These are phyloP conservation scores for Chelidonichthys spinosus DNA, from an alignment of 2,797 vertebrate genomes.

Conservation along the genomic window DNA sequence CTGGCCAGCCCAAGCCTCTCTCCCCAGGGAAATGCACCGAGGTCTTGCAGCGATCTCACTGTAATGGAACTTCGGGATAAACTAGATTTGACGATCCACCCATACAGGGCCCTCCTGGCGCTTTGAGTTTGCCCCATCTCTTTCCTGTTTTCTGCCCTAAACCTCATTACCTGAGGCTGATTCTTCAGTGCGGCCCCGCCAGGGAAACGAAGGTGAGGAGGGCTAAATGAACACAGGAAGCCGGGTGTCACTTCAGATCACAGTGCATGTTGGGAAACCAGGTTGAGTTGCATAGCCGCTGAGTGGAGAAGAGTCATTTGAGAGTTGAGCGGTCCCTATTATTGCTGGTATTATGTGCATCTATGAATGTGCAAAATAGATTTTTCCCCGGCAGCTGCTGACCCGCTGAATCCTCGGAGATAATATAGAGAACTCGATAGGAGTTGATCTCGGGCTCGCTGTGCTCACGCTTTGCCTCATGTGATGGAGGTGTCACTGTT, in stretches of 20 bases:
- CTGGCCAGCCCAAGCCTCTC: slow-evolving; percentile 4
- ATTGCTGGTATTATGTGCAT: background rate
- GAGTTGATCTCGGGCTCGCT: background rate
- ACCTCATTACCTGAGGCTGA: slow-evolving; percentile 65
- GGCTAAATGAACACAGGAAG: slow-evolving; percentile 58
- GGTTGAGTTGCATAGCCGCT: slow-evolving; percentile 29
- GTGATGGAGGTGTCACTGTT: slow-evolving; percentile 41
- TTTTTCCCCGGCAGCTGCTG: background rate
- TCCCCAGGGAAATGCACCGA: slow-evolving; percentile 61
- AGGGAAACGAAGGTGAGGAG: slow-evolving; percentile 24
- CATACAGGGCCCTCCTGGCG: slow-evolving; percentile 20
- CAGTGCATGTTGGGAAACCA: slow-evolving; percentile 7
- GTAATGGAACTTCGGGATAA: slow-evolving; percentile 75
- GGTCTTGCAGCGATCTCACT: slow-evolving; percentile 60
- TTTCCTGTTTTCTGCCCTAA: slow-evolving; percentile 31
- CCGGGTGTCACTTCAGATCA: slow-evolving; percentile 58
- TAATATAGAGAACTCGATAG: background rate
- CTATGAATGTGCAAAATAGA: background rate
- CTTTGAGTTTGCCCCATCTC: slow-evolving; percentile 30
- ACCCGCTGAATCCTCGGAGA: background rate
- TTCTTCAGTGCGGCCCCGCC: slow-evolving; percentile 34
- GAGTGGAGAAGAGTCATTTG: slow-evolving; percentile 1
- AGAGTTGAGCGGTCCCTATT: slow-evolving; percentile 6
- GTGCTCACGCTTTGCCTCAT: slow-evolving; percentile 20
- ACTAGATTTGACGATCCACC: slow-evolving; percentile 72